These are phyloP conservation scores for Phyllostomus hastatus DNA, from an alignment of 2,113 vertebrate genomes.

Conservation along the genomic window DNA sequence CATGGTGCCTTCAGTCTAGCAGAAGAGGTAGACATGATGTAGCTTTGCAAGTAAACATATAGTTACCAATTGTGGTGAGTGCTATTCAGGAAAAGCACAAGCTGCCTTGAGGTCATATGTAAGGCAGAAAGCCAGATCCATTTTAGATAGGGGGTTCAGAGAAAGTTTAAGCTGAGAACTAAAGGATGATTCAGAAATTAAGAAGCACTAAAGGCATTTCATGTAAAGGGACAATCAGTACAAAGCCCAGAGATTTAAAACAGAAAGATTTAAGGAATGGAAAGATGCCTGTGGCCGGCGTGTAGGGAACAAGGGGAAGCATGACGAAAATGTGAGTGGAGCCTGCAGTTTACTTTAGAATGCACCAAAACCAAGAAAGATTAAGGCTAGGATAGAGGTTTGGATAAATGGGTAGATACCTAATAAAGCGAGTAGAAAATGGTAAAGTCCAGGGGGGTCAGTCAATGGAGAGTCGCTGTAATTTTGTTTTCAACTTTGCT, in stretches of 20 bases:
- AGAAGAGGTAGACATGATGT: not conserved
- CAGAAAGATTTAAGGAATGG: not conserved
- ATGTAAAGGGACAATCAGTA: not conserved
- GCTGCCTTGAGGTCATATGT: not conserved
- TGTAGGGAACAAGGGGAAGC: not conserved
- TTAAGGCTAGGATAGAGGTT: not conserved
- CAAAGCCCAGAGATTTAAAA: not conserved
- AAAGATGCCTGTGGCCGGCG: not conserved
- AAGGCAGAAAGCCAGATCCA: not conserved
- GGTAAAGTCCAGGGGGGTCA: not conserved
- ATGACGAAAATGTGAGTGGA: not conserved
- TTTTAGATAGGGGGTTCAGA: not conserved
- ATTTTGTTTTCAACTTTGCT: not conserved
- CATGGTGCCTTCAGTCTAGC: not conserved
- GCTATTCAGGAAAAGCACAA: not conserved
- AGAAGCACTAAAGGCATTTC: not conserved
- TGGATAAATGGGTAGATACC: not conserved
- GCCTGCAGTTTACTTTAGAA: not conserved
- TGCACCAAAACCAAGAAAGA: not conserved
- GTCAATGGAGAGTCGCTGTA: not conserved
- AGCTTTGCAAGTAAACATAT: not conserved
- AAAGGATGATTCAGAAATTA: not conserved
- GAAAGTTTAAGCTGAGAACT: not conserved
- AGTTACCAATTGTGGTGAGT: not conserved
- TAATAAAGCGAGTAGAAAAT: not conserved